Evolutionary conservation across 2,888 invertebrate species (phyloP), one percentile per base, ranked within the genome.

Genomic region (Pycnomerus fuliginosus): DNA sequence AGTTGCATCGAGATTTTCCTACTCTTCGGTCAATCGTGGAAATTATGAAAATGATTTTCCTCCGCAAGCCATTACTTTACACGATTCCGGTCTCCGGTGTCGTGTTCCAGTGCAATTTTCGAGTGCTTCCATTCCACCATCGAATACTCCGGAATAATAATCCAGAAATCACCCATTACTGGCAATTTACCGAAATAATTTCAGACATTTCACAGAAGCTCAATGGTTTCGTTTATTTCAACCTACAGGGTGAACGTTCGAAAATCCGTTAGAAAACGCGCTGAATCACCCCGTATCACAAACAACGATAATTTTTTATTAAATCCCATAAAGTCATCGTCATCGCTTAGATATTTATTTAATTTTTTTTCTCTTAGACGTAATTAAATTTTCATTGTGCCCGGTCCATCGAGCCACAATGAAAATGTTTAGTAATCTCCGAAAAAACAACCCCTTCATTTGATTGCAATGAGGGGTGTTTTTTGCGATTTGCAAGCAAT

Each of bases 71-170:
- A 52, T 52, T 52, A 50, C 42, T 44, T 50, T 53, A 50, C 51
- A 51, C 44, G 53, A 37, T 47, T 46, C 42, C 49, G 36, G 44
- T n/a, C 50, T 47, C 50, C 31, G 23, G 25, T 40, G 40, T 56
- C 57, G 59, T 58, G 57, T 52, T 56, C 44, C 48, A 29, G 42
- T 34, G 54, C 47, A 57, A 56, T 59, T 56, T 46, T 50, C 35
- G 45, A 54, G 52, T 44, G 53, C 44, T 52, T 53, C 45, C 44
- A 55, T 50, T 50, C 52, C 46, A 50, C 42, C 53, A 55, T 56
- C 50, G 48, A 37, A 42, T 50, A 48, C 37, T 44, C 42, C 45
- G 29, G 44, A 43, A 50, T 50, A 41, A 50, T 50, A 33, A 42
- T 25, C 36, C 41, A 16, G 39, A 51, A 57, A 56, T 54, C 51